A percentile compares a stretch with the other conserved stretches of the same genome.
phyloP scores from a whole-genome alignment of 2,797 vertebrate species.

The Meda fulgida region DNA sequence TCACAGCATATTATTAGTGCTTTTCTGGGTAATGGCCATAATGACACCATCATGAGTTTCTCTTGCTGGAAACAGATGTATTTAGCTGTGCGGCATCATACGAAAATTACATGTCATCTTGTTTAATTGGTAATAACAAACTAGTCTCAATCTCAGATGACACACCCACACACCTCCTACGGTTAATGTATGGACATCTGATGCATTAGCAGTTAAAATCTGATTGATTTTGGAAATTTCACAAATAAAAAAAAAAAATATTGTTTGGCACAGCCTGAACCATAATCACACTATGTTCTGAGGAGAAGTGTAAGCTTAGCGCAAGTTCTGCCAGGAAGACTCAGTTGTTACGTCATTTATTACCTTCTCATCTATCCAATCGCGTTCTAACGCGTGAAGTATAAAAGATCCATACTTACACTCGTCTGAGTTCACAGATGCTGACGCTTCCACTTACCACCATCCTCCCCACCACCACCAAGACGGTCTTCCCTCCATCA shows the following conservation, averaged over 20 bases:
- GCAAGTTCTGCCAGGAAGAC: too few relatives aligned
- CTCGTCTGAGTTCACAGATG: too few relatives aligned
- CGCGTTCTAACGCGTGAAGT: too few relatives aligned
- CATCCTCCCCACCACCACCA: too few relatives aligned
- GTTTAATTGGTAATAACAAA: slow-evolving; percentile 7
- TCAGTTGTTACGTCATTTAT: too few relatives aligned
- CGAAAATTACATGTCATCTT: slow-evolving; percentile 7
- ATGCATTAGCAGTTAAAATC: background rate
- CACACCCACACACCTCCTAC: background rate
- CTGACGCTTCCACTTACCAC: too few relatives aligned
- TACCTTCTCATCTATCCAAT: too few relatives aligned
- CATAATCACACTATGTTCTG: too few relatives aligned
- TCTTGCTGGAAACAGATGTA: slow-evolving; percentile 14
- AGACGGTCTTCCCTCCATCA: too few relatives aligned
- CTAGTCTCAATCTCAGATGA: background rate
- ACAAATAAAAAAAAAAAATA: background rate
- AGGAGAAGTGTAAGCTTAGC: too few relatives aligned
- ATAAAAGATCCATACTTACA: too few relatives aligned
- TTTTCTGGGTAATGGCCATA: slow-evolving; percentile 20
- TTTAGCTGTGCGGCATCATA: slow-evolving; percentile 1
- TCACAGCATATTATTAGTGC: slow-evolving; percentile 34
- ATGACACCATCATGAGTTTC: slow-evolving; percentile 25
- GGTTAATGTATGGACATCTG: background rate
- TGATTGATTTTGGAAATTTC: background rate
- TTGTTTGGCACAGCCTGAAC: background rate